Evolutionary conservation across 2,888 invertebrate species (phyloP).

Genomic region (Diaprepes abbreviatus): DNA sequence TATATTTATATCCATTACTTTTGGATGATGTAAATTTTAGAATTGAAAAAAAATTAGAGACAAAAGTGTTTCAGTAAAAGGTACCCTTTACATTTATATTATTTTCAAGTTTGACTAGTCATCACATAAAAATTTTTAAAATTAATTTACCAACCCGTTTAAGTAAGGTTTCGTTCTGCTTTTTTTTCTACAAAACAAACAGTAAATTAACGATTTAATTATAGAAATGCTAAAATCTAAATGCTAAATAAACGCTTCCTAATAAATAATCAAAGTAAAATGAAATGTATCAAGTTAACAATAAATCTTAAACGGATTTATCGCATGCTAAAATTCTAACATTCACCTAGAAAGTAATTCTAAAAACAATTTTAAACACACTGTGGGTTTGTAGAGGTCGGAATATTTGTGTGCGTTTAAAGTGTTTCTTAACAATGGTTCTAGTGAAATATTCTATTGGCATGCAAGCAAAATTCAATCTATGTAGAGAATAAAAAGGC

Average conservation of each 20-base stretch:
- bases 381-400: conserved; percentile 21
- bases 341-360: conserved; percentile 31
- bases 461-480: conserved; percentile 43
- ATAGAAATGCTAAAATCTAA: neutral
- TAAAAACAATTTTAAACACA: conserved; percentile 40
- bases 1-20: too few relatives aligned
- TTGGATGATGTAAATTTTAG: too few relatives aligned
- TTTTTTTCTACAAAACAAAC: too few relatives aligned
- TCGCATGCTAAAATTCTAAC: conserved; percentile 44
- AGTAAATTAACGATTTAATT: too few relatives aligned
- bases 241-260: neutral
- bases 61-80: too few relatives aligned
- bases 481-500: conserved; percentile 39
- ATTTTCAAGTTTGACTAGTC: too few relatives aligned
- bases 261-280: conserved; percentile 1
- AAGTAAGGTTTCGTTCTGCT: too few relatives aligned
- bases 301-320: neutral
- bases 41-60: too few relatives aligned
- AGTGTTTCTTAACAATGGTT: conserved; percentile 37
- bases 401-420: conserved; percentile 41
- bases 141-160: too few relatives aligned
- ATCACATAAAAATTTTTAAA: too few relatives aligned
- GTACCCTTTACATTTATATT: too few relatives aligned
- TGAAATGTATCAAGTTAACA: neutral
- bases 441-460: conserved; percentile 39